These are phyloP conservation scores for Tryphoninae sp. DNA, from an alignment of 2,888 invertebrate genomes.

Conservation along the genomic window DNA sequence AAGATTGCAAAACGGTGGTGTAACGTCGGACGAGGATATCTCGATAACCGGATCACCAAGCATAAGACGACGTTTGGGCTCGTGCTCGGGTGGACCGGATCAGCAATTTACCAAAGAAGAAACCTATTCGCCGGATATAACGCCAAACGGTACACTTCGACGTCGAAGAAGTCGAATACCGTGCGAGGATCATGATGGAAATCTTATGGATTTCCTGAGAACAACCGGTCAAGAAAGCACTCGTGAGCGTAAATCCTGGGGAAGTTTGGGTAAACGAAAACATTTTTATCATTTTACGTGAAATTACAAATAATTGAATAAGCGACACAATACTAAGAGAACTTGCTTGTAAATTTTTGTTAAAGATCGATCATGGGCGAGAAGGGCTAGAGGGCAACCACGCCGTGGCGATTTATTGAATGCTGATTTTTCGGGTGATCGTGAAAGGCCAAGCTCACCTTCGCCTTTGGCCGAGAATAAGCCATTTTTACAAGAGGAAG, in stretches of 20 bases:
- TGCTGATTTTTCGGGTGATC: conserved; percentile 88
- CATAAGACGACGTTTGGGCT: conserved; percentile 86
- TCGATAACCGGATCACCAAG: conserved; percentile 86
- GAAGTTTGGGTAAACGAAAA: conserved; percentile 86
- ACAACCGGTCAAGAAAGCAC: conserved; percentile 88
- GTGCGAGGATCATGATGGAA: conserved; percentile 91
- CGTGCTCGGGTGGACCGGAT: conserved; percentile 81
- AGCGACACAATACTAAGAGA: background rate
- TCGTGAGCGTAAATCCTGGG: conserved; percentile 91
- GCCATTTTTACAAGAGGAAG: conserved; percentile 82
- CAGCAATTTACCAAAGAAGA: conserved; percentile 82
- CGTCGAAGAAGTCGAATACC: conserved; percentile 91
- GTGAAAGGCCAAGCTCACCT: conserved; percentile 88
- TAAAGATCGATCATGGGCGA: conserved; percentile 93
- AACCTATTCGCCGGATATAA: conserved; percentile 88
- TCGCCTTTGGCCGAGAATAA: conserved; percentile 85
- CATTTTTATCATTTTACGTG: background rate
- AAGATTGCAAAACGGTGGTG: conserved; percentile 82
- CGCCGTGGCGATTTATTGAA: conserved; percentile 90
- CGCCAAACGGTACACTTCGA: conserved; percentile 93
- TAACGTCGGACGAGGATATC: conserved; percentile 85
- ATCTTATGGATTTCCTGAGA: conserved; percentile 92
- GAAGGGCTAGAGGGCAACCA: conserved; percentile 88
- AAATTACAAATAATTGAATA: background rate
- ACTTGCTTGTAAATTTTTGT: background rate